Evolutionary conservation across 2,113 vertebrate genomes (phyloP), one percentile per base, ranked within the genome.

Genomic region (Lophochroa leadbeateri): DNA sequence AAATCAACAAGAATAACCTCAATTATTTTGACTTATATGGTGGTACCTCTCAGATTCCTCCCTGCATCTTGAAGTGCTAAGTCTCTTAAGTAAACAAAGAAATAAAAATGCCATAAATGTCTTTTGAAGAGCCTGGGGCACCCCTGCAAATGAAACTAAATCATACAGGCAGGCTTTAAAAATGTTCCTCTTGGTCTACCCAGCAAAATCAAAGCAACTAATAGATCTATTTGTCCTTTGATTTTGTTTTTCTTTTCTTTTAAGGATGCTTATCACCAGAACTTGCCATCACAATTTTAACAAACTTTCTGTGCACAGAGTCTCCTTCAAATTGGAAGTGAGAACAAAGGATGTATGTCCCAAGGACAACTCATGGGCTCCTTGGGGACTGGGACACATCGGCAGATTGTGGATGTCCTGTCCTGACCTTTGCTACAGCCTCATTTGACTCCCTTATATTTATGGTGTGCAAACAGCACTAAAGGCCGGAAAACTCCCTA

Each of bases 121-220:
- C 88, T 94, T 92, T 88, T 86, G 65, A 96, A 84, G 52, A 91
- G 64, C 28, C 28, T 69, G 80, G 46, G 80, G 61, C 60, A 93
- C 43, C 80, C 80, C 57, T 41, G 52, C 75, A 90, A 90, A 93
- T 86, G 55, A 64, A 88, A 78, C 52, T 82, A 71, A 88, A 92
- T 95, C 69, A 63, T 82, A 72, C 17, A 53, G 69, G 67, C 90
- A 92, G 77, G 67, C 92, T 94, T 96, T 96, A 90, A 96, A 96
- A 92, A 37, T 31, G 60, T 88, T 92, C n/a, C 49, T 88, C 65
- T 88, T 10, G 4, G n/a, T 78, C 88, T 64, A 37, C 72, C 37
- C 86, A 69, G 55, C 52, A 76, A 86, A 96, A 92, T 96, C 90
- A 96, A 96, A 96, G 95, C 86, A 93, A 87, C 94, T 89, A 82